Base-by-base conservation (phyloP, 2,797 vertebrate genomes). In the Bovichtus variegatus region DNA sequence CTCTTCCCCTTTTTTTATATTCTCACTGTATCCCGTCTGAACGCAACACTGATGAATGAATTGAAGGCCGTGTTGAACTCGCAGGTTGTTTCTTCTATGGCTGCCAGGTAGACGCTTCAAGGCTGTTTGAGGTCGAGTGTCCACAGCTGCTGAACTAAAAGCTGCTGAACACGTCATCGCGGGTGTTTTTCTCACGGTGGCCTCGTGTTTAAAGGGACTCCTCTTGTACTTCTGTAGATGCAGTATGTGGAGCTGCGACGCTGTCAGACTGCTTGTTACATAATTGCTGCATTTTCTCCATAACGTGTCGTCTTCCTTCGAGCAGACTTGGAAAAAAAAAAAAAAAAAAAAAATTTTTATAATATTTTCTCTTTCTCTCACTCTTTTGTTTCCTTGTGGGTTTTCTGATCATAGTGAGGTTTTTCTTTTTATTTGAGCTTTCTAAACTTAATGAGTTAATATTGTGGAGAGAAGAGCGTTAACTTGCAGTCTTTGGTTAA, bases 91-190 rank as follows among this genome's bases (percentile, higher is more conserved):
- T 19, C 46, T 67, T 47, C 50, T 72, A 27, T 49, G 40, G 63
- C 73, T 73, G 71, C 72, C 47, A 55, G 55, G 60, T 81, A 57
- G 75, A 75, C 19, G 65, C 81, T 71, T 88, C 47, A n/a, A 50
- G 69, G 79, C 60, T 55, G 58, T 57, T 51, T 60, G 55, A 59
- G 40, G 53, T 75, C 55, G 58, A 25, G 65, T 75, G 53, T 78
- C 69, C 57, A 44, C 29, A 54, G 55, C 75, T 81, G 73, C 68
- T 80, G 87, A 91, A 91, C 63, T 89, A 81, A 91, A 85, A 66
- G 53, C 60, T 71, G 83, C 81, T 65, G 69, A 88, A 84, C 91
- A 92, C 91, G 90, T 93, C 90, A 86, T 81, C 50, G 62, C 77
- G 83, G 71, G 69, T 83, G 29, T 66, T 86, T 75, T 41, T 25